phyloP scores from a whole-genome alignment of 2,888 invertebrate genomes.

The Hypomecis punctinalis region DNA sequence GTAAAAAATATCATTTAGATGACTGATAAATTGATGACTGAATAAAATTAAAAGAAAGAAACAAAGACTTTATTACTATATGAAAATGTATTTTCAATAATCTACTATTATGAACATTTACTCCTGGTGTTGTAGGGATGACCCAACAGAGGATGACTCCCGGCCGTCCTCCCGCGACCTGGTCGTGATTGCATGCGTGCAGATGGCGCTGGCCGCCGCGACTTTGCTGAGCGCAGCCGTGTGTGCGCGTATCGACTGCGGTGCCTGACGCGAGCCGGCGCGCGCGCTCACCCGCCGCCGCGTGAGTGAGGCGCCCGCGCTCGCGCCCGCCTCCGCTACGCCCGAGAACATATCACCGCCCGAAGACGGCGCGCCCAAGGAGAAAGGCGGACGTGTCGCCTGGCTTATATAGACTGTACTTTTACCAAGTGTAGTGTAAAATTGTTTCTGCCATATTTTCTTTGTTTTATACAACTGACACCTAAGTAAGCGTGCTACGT shows the following conservation, averaged over 20 bases:
- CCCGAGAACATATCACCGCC: constrained; percentile 60
- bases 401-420: constrained; percentile 82
- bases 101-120: no score
- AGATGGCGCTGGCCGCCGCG: constrained; percentile 78
- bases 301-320: constrained; percentile 68
- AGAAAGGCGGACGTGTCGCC: constrained; percentile 83
- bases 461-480: no score
- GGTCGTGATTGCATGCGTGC: constrained; percentile 79
- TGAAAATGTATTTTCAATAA: no score
- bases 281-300: constrained; percentile 71
- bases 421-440: background rate
- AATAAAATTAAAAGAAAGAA: no score
- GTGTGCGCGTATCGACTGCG: constrained; percentile 83
- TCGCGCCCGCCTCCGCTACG: constrained; percentile 59
- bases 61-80: no score
- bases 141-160: constrained; percentile 70
- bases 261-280: constrained; percentile 76
- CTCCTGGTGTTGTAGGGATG: constrained; percentile 64
- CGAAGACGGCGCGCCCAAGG: constrained; percentile 60
- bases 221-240: constrained; percentile 81
- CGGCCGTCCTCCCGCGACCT: constrained; percentile 73
- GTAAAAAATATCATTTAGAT: no score
- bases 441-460: no score
- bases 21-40: no score
- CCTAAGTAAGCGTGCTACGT: no score